phyloP scores from a whole-genome alignment of 2,797 vertebrate genomes.

The Malurus splendens region DNA sequence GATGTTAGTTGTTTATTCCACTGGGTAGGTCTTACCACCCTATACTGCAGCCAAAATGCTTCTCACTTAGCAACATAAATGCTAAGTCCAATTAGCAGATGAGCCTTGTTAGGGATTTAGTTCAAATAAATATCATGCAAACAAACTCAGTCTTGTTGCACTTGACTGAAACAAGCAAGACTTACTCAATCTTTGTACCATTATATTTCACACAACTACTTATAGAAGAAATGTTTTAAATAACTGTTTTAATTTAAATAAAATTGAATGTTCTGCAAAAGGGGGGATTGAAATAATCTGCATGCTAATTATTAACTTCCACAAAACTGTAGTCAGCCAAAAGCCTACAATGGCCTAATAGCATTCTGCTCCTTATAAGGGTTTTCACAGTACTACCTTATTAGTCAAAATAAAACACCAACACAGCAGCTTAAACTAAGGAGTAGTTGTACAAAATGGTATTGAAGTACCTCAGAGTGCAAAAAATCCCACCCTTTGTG shows the following conservation, averaged over 20 bases:
- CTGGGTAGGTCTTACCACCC: constrained; percentile 74
- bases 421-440: constrained; percentile 26
- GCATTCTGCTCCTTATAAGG: background rate
- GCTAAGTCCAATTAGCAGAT: constrained; percentile 74
- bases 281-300: background rate
- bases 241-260: constrained; percentile 23
- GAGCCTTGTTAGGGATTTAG: constrained; percentile 72
- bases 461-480: background rate
- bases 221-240: constrained; percentile 26
- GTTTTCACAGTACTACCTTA: constrained; percentile 8
- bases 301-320: background rate
- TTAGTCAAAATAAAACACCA: constrained; percentile 32
- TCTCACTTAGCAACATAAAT: constrained; percentile 77
- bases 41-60: constrained; percentile 74
- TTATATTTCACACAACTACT: background rate
- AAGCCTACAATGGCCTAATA: constrained; percentile 22
- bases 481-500: background rate
- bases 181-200: constrained; percentile 5
- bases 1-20: constrained; percentile 81
- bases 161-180: constrained; percentile 59
- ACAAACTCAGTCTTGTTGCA: constrained; percentile 60
- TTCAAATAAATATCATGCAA: constrained; percentile 68
- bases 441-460: constrained; percentile 41
- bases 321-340: background rate
- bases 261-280: background rate